Evolutionary conservation across 2,797 vertebrate species (phyloP).

Genomic region (Gymnothorax reevesii): DNA sequence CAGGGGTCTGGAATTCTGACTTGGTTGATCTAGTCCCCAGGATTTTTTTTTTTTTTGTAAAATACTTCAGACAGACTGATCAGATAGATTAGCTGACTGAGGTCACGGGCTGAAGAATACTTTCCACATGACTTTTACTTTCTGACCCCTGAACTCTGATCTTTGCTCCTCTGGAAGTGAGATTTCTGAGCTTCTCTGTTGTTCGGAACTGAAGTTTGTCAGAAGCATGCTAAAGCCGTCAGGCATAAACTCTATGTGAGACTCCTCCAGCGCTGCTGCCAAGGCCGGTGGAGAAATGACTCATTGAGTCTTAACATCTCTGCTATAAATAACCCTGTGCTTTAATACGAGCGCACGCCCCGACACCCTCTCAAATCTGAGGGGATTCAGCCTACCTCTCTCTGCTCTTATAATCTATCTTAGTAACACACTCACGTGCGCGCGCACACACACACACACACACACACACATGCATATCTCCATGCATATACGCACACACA

Average conservation of each 20-base stretch:
- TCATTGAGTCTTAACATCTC: neutral
- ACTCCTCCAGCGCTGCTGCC: neutral
- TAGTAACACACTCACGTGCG: neutral
- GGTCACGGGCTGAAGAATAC: too few species aligned
- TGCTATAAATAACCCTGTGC: neutral
- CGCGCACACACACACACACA: neutral
- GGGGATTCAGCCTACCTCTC: neutral
- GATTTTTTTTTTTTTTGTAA: too few species aligned
- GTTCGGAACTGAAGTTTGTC: too few species aligned
- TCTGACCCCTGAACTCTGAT: too few species aligned
- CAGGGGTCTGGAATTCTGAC: too few species aligned
- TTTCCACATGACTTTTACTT: too few species aligned
- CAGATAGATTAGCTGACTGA: too few species aligned
- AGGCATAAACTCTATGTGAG: neutral
- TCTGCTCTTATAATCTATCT: neutral
- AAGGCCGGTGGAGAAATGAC: neutral
- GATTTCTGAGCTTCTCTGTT: too few species aligned
- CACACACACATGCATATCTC: too few species aligned
- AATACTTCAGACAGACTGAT: too few species aligned
- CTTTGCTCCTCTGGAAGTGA: too few species aligned
- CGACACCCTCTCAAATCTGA: neutral
- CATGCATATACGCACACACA: neutral
- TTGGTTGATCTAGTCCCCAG: too few species aligned
- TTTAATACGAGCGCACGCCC: neutral
- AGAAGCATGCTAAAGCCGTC: neutral